Conservation (phyloP, 2,113 vertebrate genomes). For the Corapipo altera region DNA sequence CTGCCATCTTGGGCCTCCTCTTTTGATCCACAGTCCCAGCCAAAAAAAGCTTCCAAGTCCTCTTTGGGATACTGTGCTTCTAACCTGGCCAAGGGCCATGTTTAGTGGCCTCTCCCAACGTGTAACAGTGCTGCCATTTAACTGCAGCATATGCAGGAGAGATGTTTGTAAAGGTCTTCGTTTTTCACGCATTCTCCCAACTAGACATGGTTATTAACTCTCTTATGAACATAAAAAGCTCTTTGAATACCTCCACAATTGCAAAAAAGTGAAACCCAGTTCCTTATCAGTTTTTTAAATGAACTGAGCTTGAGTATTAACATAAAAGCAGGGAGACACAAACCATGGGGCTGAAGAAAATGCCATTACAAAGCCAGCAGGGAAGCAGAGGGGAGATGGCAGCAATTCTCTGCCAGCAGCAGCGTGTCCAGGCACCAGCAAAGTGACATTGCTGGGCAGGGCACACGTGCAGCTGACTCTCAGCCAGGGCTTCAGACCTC, state of each 20-base stretch:
- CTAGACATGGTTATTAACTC: too few relatives aligned
- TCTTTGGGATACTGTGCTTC: neutral
- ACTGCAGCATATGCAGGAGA: too few relatives aligned
- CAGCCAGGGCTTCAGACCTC: too few relatives aligned
- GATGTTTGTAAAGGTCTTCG: too few relatives aligned
- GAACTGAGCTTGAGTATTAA: slow-evolving; percentile 52
- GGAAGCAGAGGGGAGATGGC: slow-evolving; percentile 38
- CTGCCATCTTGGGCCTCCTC: neutral
- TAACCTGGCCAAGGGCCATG: neutral
- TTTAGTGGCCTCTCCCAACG: neutral
- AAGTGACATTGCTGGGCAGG: too few relatives aligned
- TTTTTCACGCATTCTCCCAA: too few relatives aligned
- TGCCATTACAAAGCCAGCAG: slow-evolving; percentile 37
- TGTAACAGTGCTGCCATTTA: too few relatives aligned
- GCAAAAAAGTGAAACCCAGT: too few relatives aligned
- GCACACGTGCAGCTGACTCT: too few relatives aligned
- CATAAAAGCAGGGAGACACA: slow-evolving; percentile 53
- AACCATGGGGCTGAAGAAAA: slow-evolving; percentile 55
- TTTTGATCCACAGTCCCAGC: neutral
- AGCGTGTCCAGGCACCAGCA: too few relatives aligned
- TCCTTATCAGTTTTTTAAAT: neutral
- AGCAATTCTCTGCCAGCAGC: neutral
- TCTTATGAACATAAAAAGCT: too few relatives aligned
- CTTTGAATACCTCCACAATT: too few relatives aligned
- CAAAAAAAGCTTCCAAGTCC: neutral